phyloP scores from a whole-genome alignment of 2,113 vertebrate species.

The Solenodon paradoxus region DNA sequence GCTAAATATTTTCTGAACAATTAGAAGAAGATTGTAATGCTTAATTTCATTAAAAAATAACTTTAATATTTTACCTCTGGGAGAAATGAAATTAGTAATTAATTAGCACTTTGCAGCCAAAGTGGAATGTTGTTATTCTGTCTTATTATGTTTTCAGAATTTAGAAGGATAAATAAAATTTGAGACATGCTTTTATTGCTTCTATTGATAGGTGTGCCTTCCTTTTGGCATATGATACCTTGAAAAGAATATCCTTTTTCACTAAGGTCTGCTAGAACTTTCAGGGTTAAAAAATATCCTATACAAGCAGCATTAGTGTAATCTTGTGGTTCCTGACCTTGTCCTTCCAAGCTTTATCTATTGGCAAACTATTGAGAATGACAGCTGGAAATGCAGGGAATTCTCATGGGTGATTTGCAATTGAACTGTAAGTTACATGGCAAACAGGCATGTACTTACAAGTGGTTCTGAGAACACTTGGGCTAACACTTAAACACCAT shows the following conservation, averaged over 20 bases:
- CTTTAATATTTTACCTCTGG: conserved; percentile 61
- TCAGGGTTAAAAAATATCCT: neutral
- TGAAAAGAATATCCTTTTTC: neutral
- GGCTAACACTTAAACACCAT: neutral
- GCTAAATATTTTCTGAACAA: conserved; percentile 74
- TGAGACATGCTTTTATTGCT: neutral
- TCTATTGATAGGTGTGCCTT: neutral
- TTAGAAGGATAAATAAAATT: conserved; percentile 44
- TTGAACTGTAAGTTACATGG: neutral
- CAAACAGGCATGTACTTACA: neutral
- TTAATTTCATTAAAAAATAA: conserved; percentile 59
- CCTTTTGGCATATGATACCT: neutral
- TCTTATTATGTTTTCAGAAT: conserved; percentile 47
- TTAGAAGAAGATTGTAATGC: conserved; percentile 59
- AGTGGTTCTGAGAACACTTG: neutral
- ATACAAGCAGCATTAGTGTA: neutral
- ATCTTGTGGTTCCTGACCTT: neutral
- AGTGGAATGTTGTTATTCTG: conserved; percentile 69
- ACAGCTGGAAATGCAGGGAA: neutral
- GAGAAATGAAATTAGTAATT: conserved; percentile 66
- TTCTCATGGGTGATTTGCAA: neutral
- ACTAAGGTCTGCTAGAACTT: neutral
- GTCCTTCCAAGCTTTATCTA: neutral
- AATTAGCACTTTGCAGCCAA: conserved; percentile 71
- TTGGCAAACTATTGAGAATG: neutral